These are phyloP conservation scores for Drosophila pallidifrons DNA, from an alignment of 1,140 invertebrate genomes.

Conservation along the genomic window DNA sequence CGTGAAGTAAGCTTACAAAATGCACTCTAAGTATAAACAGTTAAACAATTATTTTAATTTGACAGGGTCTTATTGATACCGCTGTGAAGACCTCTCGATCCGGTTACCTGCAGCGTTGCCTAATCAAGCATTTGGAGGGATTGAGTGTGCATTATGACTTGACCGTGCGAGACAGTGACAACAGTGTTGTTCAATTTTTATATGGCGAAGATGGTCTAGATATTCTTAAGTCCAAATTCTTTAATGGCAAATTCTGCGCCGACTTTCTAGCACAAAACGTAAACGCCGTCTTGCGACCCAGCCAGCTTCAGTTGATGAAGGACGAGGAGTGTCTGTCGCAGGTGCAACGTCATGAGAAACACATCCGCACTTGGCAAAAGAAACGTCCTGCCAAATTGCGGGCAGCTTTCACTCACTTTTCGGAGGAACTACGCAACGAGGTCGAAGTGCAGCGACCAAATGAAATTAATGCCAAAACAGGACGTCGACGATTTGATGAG, in stretches of 20 bases:
- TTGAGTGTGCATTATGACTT: conserved; percentile 95
- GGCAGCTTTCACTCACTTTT: conserved; percentile 78
- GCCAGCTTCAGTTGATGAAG: conserved; percentile 64
- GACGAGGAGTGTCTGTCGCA: conserved; percentile 87
- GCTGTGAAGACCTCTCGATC: conserved; percentile 97
- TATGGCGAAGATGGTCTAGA: conserved; percentile 99
- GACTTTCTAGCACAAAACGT: conserved; percentile 93
- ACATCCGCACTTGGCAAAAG: conserved; percentile 88
- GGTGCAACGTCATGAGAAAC: conserved; percentile 86
- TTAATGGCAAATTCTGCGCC: conserved; percentile 91
- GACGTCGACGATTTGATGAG: conserved; percentile 74
- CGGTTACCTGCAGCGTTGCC: conserved; percentile 98
- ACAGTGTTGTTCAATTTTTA: conserved; percentile 97
- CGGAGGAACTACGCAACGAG: conserved; percentile 74
- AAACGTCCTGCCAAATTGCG: conserved; percentile 85
- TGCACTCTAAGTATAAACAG: not conserved
- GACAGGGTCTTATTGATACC: conserved; percentile 91
- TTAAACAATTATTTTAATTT: not conserved
- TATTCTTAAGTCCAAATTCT: conserved; percentile 93
- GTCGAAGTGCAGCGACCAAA: conserved; percentile 69
- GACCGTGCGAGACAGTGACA: conserved; percentile 97
- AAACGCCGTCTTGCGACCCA: conserved; percentile 86
- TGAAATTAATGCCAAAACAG: conserved; percentile 76
- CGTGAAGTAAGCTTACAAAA: conserved; percentile 89
- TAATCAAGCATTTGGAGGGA: conserved; percentile 99